These are phyloP conservation scores for Gouania willdenowi DNA, from an alignment of 2,797 vertebrate genomes.

Conservation along the genomic window DNA sequence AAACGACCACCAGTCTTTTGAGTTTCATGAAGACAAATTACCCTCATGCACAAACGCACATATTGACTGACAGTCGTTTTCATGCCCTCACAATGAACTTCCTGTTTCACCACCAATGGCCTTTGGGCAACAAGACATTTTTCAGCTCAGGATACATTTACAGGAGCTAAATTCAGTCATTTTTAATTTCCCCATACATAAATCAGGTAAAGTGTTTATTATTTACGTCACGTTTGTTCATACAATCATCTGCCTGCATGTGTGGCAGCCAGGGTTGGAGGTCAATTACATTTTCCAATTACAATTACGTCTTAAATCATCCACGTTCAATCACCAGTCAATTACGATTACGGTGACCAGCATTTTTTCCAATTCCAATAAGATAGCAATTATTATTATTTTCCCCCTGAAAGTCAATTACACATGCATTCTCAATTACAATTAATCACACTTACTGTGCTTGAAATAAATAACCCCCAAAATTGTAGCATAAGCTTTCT, in stretches of 20 bases:
- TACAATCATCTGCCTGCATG: background rate
- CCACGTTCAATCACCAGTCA: no score
- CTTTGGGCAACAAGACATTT: slow-evolving; percentile 61
- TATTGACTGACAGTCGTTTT: slow-evolving; percentile 84
- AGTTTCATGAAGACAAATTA: slow-evolving; percentile 72
- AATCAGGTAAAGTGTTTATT: slow-evolving; percentile 21
- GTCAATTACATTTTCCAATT: no score
- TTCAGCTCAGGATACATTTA: slow-evolving; percentile 39
- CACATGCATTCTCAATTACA: no score
- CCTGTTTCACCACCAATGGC: slow-evolving; percentile 72
- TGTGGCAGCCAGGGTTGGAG: background rate
- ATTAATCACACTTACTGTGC: no score
- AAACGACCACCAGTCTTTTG: slow-evolving; percentile 63
- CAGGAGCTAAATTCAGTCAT: slow-evolving; percentile 31
- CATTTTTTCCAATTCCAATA: no score
- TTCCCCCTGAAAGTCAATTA: no score
- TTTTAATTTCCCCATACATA: slow-evolving; percentile 5
- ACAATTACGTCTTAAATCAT: no score
- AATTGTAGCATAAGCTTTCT: no score
- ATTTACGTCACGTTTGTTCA: slow-evolving; percentile 21
- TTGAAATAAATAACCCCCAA: no score
- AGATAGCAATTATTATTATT: no score
- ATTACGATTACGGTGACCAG: no score
- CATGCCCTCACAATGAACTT: slow-evolving; percentile 79
- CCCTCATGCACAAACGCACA: slow-evolving; percentile 67